Evolutionary conservation across 2,797 vertebrate genomes (phyloP).

Genomic region (Cyclura pinguis): DNA sequence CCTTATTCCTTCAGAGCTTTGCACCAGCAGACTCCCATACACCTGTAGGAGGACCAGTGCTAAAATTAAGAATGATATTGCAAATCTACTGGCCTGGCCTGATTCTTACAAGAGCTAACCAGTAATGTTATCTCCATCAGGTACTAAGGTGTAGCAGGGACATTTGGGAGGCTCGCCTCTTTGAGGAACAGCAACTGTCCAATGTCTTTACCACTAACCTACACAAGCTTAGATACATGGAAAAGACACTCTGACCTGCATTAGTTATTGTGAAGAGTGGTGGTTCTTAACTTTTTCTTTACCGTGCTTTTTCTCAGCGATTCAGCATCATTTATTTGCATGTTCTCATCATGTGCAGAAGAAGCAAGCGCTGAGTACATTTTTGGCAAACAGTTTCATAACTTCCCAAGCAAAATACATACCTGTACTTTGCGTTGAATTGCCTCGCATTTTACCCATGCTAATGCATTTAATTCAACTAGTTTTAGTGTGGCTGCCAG

Average conservation of each 20-base stretch:
- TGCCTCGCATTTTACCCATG: neutral
- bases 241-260: neutral
- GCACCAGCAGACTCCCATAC: too few species aligned
- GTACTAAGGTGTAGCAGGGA: neutral
- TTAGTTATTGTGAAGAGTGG: too few species aligned
- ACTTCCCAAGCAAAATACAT: neutral
- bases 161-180: neutral
- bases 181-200: neutral
- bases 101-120: neutral
- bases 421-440: neutral
- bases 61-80: too few species aligned
- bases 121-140: neutral
- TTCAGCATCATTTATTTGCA: too few species aligned
- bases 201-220: neutral
- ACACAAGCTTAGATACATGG: neutral
- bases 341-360: too few species aligned
- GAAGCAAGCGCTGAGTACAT: too few species aligned
- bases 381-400: too few species aligned
- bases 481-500: neutral
- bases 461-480: neutral
- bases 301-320: too few species aligned
- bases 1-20: too few species aligned
- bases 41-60: too few species aligned
- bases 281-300: too few species aligned
- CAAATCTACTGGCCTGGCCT: too few species aligned